These are phyloP conservation scores for Ascidia mentula DNA, from an alignment of 23 tunicate genomes.

Conservation along the genomic window DNA sequence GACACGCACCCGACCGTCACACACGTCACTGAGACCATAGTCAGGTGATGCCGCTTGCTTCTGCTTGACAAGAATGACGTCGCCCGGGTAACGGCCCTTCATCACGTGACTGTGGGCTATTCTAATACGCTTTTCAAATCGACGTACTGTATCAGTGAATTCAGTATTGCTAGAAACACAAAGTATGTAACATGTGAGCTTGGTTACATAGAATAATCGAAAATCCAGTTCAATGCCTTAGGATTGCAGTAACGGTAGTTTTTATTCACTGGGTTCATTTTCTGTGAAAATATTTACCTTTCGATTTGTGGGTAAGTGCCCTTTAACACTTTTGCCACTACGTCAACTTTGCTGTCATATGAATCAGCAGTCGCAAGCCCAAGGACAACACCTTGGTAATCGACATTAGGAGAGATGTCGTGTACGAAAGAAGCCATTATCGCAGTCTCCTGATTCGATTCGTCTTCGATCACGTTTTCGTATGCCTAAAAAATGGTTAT, in stretches of 20 bases:
- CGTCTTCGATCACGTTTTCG: not conserved
- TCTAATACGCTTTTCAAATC: not conserved
- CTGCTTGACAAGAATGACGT: slow-evolving; percentile 13
- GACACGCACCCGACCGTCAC: slow-evolving; percentile 14
- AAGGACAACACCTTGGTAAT: not conserved
- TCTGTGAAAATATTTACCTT: no score
- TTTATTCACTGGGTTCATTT: no score
- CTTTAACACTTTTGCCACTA: not conserved
- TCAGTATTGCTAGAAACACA: not conserved
- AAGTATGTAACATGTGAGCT: no score
- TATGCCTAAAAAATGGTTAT: not conserved
- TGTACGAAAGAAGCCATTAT: not conserved
- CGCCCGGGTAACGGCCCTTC: slow-evolving; percentile 8
- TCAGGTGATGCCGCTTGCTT: slow-evolving; percentile 10
- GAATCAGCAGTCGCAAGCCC: not conserved
- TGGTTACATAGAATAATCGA: no score
- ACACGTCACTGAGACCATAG: slow-evolving; percentile 15
- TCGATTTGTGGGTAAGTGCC: not conserved
- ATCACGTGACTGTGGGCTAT: slow-evolving; percentile 7
- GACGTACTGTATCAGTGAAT: not conserved
- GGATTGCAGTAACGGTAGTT: no score
- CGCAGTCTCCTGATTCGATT: not conserved
- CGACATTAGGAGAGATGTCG: not conserved
- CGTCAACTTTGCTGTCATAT: not conserved
- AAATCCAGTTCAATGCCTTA: no score